A percentile compares a stretch with the other conserved stretches of the same genome.
These are phyloP conservation scores for Prunella himalayana DNA, from an alignment of 2,113 vertebrate species.

Conservation along the genomic window DNA sequence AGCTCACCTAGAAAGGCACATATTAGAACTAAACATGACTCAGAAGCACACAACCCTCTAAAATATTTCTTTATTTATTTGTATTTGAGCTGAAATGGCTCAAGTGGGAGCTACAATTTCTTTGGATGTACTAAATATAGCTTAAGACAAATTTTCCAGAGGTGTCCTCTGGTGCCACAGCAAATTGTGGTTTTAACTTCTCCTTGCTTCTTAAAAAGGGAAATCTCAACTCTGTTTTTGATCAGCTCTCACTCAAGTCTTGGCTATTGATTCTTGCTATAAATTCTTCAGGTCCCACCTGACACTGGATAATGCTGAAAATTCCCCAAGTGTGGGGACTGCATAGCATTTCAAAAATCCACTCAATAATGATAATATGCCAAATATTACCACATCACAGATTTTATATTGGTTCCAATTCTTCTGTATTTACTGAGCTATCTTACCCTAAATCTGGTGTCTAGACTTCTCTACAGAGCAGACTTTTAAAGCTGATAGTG, in stretches of 20 bases:
- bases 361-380: background rate
- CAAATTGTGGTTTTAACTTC: background rate
- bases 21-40: background rate
- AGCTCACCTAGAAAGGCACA: background rate
- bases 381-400: background rate
- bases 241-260: background rate
- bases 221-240: background rate
- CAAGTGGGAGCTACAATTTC: background rate
- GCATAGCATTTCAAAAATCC: background rate
- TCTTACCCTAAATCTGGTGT: background rate
- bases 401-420: background rate
- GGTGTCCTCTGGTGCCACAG: background rate
- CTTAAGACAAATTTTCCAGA: conserved; percentile 1
- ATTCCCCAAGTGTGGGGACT: background rate
- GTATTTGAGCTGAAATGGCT: background rate
- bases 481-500: background rate
- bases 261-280: background rate
- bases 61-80: background rate
- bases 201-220: background rate
- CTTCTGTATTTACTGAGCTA: background rate
- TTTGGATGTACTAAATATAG: background rate
- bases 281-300: background rate
- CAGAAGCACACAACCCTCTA: background rate
- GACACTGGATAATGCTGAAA: background rate
- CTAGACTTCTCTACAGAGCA: background rate